Evolutionary conservation across 2,797 vertebrate genomes (phyloP), one percentile per base, ranked within the genome.

Genomic region (Pelodytes ibericus): DNA sequence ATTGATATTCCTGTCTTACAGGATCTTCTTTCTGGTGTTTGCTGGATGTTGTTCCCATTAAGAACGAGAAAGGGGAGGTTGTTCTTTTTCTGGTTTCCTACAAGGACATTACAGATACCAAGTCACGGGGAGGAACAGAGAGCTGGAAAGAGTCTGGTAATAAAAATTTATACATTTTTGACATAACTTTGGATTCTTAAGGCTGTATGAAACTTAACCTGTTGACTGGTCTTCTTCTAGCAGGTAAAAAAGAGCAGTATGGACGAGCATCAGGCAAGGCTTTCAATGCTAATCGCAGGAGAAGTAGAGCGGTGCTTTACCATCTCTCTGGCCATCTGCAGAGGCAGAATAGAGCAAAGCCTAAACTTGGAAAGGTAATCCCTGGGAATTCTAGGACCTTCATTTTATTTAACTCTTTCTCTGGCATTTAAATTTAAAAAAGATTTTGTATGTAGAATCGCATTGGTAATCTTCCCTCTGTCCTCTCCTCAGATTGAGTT

Each of bases 61-160:
- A 89, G 79, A 91, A 91, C 47, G 89, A 91, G 81, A 91, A 90
- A 72, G 88, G 89, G 3, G 88, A 91, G 58, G 89, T 91, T 75
- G 89, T 88, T 24, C 86, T 91, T 27, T 91, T 91, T 74, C 77
- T 91, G 53, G 89, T 89, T 63, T 91, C 88, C 64, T 86, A 88
- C 74, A 91, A 91, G 79, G 89, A 91, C 80, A 88, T 91, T 82
- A 88, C 84, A 49, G 85, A 89, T n/a, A 81, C 82, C 80, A 90
- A 84, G 83, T 86, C 64, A 76, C 82, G 84, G 59, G 81, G 83
- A n/a, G 84, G 82, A 0, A 75, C 83, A 0, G 87, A 89, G 53
- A 85, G 56, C 79, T 85, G 86, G 86, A 89, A 88, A 71, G 88
- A 88, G 60, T 81, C 72, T 83, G 85, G 88, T 88, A n/a, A 61